Conservation (phyloP, 2,888 invertebrate genomes). For the Caenorhabditis macrosperma region DNA sequence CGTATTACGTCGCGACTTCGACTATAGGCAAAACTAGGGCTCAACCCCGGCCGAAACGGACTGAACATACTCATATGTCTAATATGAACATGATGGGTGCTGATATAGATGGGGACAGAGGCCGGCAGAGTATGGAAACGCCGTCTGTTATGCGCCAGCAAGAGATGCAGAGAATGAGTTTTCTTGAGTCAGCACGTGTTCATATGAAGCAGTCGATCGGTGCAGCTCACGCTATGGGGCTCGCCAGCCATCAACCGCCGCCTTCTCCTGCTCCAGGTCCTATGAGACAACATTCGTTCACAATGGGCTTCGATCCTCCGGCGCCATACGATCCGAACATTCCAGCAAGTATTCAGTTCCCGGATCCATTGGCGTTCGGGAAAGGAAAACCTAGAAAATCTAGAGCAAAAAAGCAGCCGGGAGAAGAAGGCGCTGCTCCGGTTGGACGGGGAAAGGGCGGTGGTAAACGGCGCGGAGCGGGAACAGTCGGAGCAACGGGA, state of each 20-base stretch:
- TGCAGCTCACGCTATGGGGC: constrained; percentile 57
- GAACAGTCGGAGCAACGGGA: constrained; percentile 18
- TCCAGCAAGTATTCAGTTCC: constrained; percentile 35
- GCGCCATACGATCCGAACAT: constrained; percentile 50
- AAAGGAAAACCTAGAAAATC: constrained; percentile 35
- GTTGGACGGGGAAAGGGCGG: constrained; percentile 40
- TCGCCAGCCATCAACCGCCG: constrained; percentile 34
- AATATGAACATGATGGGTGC: constrained; percentile 28
- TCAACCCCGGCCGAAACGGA: constrained; percentile 43
- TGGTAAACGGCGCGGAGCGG: constrained; percentile 28
- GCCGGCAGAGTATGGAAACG: constrained; percentile 1
- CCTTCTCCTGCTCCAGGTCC: constrained; percentile 24
- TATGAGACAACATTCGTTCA: constrained; percentile 33
- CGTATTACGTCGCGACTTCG: constrained; percentile 21
- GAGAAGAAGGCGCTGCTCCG: constrained; percentile 5
- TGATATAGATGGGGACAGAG: constrained; percentile 24
- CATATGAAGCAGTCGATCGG: constrained; percentile 63
- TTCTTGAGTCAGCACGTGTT: constrained; percentile 59
- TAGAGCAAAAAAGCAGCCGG: constrained; percentile 37
- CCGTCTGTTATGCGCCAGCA: not conserved
- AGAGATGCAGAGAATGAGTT: constrained; percentile 43
- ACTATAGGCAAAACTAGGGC: constrained; percentile 33
- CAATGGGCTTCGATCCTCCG: constrained; percentile 55
- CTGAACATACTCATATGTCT: constrained; percentile 24
- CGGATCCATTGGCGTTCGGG: constrained; percentile 10